These are phyloP conservation scores for Epinephelus moara DNA, from an alignment of 2,113 vertebrate species.

Conservation along the genomic window DNA sequence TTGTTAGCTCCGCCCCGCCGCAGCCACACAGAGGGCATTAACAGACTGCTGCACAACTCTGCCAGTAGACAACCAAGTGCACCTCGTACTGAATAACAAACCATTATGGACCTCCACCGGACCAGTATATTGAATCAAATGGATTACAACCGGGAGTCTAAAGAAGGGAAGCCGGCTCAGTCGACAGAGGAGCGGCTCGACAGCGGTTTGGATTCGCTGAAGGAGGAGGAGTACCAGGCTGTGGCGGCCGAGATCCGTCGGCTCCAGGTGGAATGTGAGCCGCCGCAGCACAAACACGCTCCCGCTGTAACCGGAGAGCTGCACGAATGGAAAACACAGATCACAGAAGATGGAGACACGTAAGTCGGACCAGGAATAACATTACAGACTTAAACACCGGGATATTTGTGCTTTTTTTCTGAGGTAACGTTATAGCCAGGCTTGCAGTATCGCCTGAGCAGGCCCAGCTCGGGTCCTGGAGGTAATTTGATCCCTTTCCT, in stretches of 20 bases:
- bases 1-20: conserved; percentile 66
- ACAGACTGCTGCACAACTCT: conserved; percentile 29
- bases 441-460: conserved; percentile 11
- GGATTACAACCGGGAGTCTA: conserved; percentile 83
- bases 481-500: conserved; percentile 70
- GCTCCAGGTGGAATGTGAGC: conserved; percentile 82
- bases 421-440: not conserved
- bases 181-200: conserved; percentile 89
- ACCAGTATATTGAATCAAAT: conserved; percentile 71
- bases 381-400: not conserved
- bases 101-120: conserved; percentile 78
- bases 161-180: conserved; percentile 78
- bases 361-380: conserved; percentile 82
- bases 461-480: conserved; percentile 52
- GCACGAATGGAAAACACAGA: conserved; percentile 87
- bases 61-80: conserved; percentile 36
- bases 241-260: conserved; percentile 87
- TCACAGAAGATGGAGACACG: conserved; percentile 96
- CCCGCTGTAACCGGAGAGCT: conserved; percentile 29
- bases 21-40: conserved; percentile 58
- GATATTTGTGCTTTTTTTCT: conserved; percentile 21
- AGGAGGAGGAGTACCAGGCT: conserved; percentile 92
- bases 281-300: conserved; percentile 38
- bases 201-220: conserved; percentile 95
- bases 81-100: conserved; percentile 1